A percentile compares a stretch with the other conserved stretches of the same genome.
Conservation (phyloP, 2,113 vertebrate species). For the Micromys minutus region DNA sequence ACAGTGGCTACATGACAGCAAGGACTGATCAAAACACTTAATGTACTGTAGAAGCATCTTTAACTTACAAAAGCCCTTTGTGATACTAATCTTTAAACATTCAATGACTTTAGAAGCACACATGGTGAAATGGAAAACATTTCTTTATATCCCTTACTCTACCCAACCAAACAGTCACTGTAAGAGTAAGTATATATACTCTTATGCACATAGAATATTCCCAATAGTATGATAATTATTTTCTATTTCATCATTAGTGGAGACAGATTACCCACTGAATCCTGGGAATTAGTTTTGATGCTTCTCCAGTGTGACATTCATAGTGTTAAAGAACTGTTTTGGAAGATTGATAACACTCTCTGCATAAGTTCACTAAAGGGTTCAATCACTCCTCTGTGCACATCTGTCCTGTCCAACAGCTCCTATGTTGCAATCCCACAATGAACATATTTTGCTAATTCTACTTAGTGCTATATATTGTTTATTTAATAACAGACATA, state of each 20-base stretch:
- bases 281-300: not conserved
- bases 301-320: not conserved
- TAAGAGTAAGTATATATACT: not conserved
- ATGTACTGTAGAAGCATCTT: not conserved
- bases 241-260: not conserved
- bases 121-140: not conserved
- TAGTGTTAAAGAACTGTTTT: not conserved
- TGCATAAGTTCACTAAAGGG: not conserved
- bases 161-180: not conserved
- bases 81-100: not conserved
- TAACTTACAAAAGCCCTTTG: not conserved
- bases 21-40: not conserved
- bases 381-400: not conserved
- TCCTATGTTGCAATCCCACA: not conserved
- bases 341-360: not conserved
- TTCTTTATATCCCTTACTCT: not conserved
- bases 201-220: not conserved
- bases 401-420: not conserved
- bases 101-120: not conserved
- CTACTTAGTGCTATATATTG: not conserved
- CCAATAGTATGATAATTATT: not conserved
- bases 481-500: not conserved
- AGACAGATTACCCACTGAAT: not conserved
- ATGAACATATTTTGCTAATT: not conserved
- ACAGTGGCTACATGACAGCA: not conserved